phyloP scores from a whole-genome alignment of 2,888 invertebrate genomes.

The Cerceris ruficornis region DNA sequence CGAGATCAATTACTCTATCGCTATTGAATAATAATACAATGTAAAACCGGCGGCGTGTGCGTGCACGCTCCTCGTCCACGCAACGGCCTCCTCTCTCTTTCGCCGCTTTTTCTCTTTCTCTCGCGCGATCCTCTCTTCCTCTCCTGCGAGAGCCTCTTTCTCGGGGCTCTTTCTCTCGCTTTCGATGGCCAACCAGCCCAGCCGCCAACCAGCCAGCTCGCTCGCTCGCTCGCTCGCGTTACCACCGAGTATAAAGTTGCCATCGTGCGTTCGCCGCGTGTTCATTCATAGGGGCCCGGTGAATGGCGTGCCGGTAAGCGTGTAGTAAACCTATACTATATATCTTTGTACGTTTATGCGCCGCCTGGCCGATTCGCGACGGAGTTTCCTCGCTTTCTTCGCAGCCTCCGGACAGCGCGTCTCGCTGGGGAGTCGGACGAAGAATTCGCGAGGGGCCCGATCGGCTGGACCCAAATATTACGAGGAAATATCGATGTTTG shows the following conservation, averaged over 20 bases:
- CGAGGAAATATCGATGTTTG: too few species aligned
- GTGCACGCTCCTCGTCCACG: constrained; percentile 48
- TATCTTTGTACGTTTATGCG: not conserved
- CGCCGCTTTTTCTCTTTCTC: constrained; percentile 19
- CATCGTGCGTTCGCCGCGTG: constrained; percentile 69
- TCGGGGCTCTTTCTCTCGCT: constrained; percentile 45
- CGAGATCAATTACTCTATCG: constrained; percentile 76
- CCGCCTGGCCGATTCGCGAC: not conserved
- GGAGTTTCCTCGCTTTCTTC: constrained; percentile 9
- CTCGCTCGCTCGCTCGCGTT: constrained; percentile 50
- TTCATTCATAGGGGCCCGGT: constrained; percentile 79
- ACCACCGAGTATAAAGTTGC: constrained; percentile 65
- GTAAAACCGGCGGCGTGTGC: constrained; percentile 53
- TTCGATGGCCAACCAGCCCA: constrained; percentile 34
- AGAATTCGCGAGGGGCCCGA: too few species aligned
- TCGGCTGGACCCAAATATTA: too few species aligned
- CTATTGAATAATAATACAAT: constrained; percentile 77
- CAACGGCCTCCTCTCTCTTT: constrained; percentile 18
- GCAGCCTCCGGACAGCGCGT: not conserved
- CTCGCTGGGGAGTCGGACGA: not conserved
- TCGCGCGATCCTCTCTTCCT: constrained; percentile 9
- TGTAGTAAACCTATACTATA: constrained; percentile 58
- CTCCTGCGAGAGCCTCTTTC: constrained; percentile 7
- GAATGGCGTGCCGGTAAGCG: constrained; percentile 75
- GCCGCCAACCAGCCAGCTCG: constrained; percentile 22